Base-by-base conservation (phyloP, 2,888 invertebrate genomes). In the Chaitophorus viminalis region DNA sequence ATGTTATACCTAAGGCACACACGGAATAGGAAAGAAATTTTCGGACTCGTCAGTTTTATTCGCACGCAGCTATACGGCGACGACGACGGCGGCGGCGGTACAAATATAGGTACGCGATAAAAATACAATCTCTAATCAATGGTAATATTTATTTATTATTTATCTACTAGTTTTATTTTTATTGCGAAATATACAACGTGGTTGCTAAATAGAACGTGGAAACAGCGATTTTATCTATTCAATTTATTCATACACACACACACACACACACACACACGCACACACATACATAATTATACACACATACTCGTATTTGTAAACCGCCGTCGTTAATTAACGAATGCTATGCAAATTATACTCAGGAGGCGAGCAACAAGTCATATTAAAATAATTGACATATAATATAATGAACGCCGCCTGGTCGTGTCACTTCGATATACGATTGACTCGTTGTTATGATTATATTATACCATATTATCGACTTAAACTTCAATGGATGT, bases 341-440 rank as follows among this genome's bases (percentile, higher is more conserved):
- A 70, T 21, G 31, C 31, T 14, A 70, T 46, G 70, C 46, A 25
- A 68, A 70, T 70, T 36, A 21, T 36, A 21, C 81, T 68, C 60
- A 25, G 46, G 46, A 46, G 70, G 31, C 31, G 81, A 82, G 36
- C 72, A 52, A 82, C 82, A 82, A 54, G 82, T 54, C 36, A 6
- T n/a, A 74, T 52, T 36, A 31, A 36, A 39, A 78, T 78, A 52
- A 29, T 60, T 68, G 60, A 60, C 60, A 6, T 29, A 52, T 76
- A 17, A 54, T 78, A 18, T 33, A 82, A 82, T 72, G 29, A 68
- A 65, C 60, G 21, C 60, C n/a, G 60, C 33, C 33, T 21, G 21
- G 81, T 46, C 70, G 54, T 74, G 25, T 74, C 82, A 72, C 54
- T 82, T 82, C 74, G 74, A 74, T 33, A 74, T 33, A 82, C 72